These are phyloP conservation scores for Protobothrops flavoviridis DNA, from an alignment of 2,113 vertebrate species.

Conservation along the genomic window DNA sequence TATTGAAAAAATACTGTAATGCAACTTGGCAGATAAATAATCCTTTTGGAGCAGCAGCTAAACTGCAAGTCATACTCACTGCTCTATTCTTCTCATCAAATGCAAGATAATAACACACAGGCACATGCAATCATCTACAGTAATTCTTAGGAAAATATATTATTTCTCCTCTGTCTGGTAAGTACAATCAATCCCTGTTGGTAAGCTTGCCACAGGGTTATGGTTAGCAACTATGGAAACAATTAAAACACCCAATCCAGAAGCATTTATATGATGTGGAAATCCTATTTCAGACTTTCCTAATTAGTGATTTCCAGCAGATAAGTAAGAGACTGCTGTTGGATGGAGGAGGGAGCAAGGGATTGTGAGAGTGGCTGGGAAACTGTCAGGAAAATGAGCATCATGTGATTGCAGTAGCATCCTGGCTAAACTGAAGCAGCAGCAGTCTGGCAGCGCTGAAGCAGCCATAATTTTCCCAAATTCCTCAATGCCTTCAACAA, in stretches of 20 bases:
- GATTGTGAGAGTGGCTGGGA: background rate
- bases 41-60: background rate
- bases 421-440: too few species aligned
- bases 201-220: background rate
- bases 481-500: background rate
- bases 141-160: background rate
- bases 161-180: background rate
- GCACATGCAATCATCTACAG: background rate
- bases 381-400: background rate
- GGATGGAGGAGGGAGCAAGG: background rate
- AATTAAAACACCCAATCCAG: background rate
- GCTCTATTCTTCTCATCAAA: background rate
- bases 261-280: background rate
- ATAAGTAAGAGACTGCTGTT: background rate
- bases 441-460: background rate
- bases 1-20: background rate
- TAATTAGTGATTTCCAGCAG: background rate
- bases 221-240: background rate
- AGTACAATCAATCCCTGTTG: background rate
- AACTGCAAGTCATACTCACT: background rate
- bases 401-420: background rate
- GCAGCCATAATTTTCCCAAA: background rate
- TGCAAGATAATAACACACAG: background rate
- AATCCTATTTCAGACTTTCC: background rate
- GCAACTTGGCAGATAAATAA: background rate